Base-by-base conservation (phyloP, 2,888 invertebrate species). In the Ptilodon capucinus region DNA sequence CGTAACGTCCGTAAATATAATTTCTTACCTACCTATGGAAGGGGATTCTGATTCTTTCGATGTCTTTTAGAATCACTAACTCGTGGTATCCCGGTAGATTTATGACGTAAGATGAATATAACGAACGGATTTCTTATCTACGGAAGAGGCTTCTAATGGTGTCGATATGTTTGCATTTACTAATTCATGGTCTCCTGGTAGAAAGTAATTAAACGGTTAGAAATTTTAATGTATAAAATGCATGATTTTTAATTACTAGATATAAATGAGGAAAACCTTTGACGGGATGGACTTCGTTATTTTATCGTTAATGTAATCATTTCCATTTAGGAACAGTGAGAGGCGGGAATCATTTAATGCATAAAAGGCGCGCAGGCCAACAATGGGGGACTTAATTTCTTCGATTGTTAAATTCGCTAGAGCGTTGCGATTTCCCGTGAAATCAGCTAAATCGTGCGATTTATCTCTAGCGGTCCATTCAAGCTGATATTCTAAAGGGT, bases 41-140 rank as follows among this genome's bases (percentile, higher is more conserved):
- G 46, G 34, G 60, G 44, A 59, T 44, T 40, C 38, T 38, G 9
- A 23, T 45, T 35, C 46, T 28, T 32, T 19, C 18, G 48, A 48
- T 19, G 41, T 44, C 42, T 46, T 51, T n/a, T 45, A 56, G 51
- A 54, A 51, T n/a, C n/a, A n/a, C n/a, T n/a, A n/a, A n/a, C n/a
- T n/a, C n/a, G n/a, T n/a, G n/a, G n/a, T n/a, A n/a, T n/a, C n/a
- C n/a, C 87, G 90, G 80, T 89, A 91, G 62, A 68, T 91, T 55
- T 91, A 91, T 55, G 92, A 93, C 79, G 94, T 94, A 94, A 94
- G 94, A 74, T 45, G 42, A 52, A 57, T 56, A 54, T 46, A 35
- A 38, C 43, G 42, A 25, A 44, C 38, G 60, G 45, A 51, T 44
- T 54, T 49, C 45, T 51, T 42, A 60, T 51, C 45, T 55, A 51